Base-by-base conservation (phyloP, 2,113 vertebrate species). In the Epinephelus moara region DNA sequence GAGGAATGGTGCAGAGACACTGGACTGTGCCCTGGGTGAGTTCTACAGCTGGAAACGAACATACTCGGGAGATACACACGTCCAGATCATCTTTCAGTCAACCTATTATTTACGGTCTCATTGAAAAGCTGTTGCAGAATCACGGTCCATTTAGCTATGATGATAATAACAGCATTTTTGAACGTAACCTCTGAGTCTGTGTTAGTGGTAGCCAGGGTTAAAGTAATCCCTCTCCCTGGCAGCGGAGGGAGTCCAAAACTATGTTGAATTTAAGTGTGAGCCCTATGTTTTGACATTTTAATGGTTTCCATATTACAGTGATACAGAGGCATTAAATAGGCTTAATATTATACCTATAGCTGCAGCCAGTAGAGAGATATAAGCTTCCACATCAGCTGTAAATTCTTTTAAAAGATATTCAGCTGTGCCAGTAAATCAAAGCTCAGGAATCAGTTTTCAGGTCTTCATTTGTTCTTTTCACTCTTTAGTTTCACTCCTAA, bases 1-100 rank as follows among this genome's bases (percentile, higher is more conserved):
- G 89, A 97, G 97, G 78, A 96, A 96, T 0, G 95, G 95, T 6
- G 66, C 82, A 0, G 97, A 99, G 73, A 67, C 93, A 0, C 93
- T 95, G 81, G 98, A 99, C 70, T 92, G 89, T 18, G 71, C 81
- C 49, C 93, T 90, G 68, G 95, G 96, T 96, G 78, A 89, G 86
- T 30, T 42, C 2, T 9, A 50, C 8, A 45, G 19, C 13, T 10
- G 9, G 45, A 76, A 50, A 4, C 42, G 5, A 25, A 21, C 21
- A 68, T 3, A 33, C 47, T 18, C 13, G 6, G 4, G 1, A 81
- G 8, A 17, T 6, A 21, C 8, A 40, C 25, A 25, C 4, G n/a
- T 4, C 27, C 12, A 40, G 15, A 62, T 75, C 30, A 17, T 62
- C n/a, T 72, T 63, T 63, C 45, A 75, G 6, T 59, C 50, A 59